Evolutionary conservation across 2,797 vertebrate genomes (phyloP), one percentile per base, ranked within the genome.

Genomic region (Falco cherrug): DNA sequence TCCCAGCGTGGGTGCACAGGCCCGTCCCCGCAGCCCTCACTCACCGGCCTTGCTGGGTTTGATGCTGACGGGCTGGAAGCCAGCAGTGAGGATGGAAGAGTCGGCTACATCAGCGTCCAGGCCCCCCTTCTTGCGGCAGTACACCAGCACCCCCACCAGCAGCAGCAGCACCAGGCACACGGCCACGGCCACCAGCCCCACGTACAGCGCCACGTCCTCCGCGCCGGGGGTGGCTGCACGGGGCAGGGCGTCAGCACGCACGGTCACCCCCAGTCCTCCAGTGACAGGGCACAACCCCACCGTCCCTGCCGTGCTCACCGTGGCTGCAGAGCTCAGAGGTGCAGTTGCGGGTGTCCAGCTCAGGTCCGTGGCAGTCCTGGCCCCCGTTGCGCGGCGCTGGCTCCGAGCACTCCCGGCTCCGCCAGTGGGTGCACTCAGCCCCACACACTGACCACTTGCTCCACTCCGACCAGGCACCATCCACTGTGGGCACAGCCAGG

Each of bases 1-100:
- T 37, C 35, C 53, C 77, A 45, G 20, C 8, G 8, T 0, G 6
- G 4, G 6, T 21, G 24, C 48, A 6, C 22, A 33, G 29, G 10
- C 61, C 47, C 7, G 0, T 39, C 26, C 69, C 60, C 6, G 5
- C 45, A 85, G 47, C 74, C 25, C 47, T 26, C 8, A 95, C 98
- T 98, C 98, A 99, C 99, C 99, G 97, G 99, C 99, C 98, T 99
- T 99, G 98, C 99, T 99, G 98, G 99, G 99, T 98, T 99, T 99
- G 98, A 99, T 99, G 98, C 99, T 99, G 98, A 99, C 99, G 1
- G 99, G 99, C 98, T 99, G 99, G 97, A 99, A 99, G 98, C 99
- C 99, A 18, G 99, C 99, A 24, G 99, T 99, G 98, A 99, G 99
- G 96, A 99, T 99, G 97, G 99, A 99, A 14, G 99, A 99, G 98